Evolutionary conservation across 1,140 invertebrate genomes (phyloP).

Genomic region (Drosophila leontia): DNA sequence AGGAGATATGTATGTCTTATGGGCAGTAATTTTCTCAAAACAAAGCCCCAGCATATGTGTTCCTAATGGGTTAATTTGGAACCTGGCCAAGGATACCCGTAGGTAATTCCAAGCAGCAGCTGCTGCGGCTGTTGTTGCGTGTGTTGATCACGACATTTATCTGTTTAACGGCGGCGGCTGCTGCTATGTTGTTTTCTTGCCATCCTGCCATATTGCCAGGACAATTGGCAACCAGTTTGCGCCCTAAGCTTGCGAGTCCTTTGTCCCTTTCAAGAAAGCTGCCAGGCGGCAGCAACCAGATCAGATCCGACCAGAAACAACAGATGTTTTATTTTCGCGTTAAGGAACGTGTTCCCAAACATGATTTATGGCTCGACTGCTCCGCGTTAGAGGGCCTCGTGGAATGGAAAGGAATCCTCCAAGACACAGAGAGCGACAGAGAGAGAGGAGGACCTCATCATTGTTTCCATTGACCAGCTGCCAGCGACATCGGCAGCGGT

Average conservation of each 20-base stretch:
- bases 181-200: conserved; percentile 40
- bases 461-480: conserved; percentile 80
- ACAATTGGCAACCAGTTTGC: conserved; percentile 76
- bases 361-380: conserved; percentile 74
- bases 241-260: conserved; percentile 79
- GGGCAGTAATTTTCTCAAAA: neutral
- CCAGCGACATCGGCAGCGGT: conserved; percentile 25
- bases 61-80: conserved; percentile 42
- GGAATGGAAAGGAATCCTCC: conserved; percentile 30
- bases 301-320: conserved; percentile 51
- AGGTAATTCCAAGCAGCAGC: conserved; percentile 25
- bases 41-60: neutral
- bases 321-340: conserved; percentile 66
- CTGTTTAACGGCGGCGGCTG: conserved; percentile 44
- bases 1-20: neutral
- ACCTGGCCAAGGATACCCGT: conserved; percentile 31
- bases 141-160: conserved; percentile 60
- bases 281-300: conserved; percentile 38
- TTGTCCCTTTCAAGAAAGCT: conserved; percentile 71
- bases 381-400: conserved; percentile 40
- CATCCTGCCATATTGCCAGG: conserved; percentile 43
- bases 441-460: conserved; percentile 34
- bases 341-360: conserved; percentile 75
- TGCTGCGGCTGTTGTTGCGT: conserved; percentile 47
- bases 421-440: conserved; percentile 15